These are phyloP conservation scores for Clistopyga incitator DNA, from an alignment of 2,888 invertebrate genomes.

Conservation along the genomic window DNA sequence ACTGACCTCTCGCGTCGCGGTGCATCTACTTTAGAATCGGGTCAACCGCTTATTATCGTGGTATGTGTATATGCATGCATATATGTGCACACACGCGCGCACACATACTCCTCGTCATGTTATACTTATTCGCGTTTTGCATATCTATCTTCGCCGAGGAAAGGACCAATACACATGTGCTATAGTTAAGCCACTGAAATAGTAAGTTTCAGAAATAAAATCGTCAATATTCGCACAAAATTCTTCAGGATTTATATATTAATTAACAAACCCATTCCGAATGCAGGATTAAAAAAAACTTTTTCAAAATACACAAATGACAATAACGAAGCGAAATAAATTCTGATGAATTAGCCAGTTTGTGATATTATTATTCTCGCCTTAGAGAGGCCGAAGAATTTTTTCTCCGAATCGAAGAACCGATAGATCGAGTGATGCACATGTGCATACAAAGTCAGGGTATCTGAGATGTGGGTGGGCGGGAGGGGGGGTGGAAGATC, in stretches of 20 bases:
- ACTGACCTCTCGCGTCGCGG: conserved; percentile 79
- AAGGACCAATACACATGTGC: conserved; percentile 16
- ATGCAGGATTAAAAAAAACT: too few species aligned
- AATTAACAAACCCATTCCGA: too few species aligned
- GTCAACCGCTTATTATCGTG: conserved; percentile 84
- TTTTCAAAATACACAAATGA: too few species aligned
- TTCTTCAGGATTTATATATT: too few species aligned
- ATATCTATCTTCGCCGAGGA: conserved; percentile 51
- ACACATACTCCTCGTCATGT: conserved; percentile 32
- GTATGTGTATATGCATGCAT: conserved; percentile 73
- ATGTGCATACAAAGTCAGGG: conserved; percentile 35
- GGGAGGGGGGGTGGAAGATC: conserved; percentile 67
- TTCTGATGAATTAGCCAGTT: too few species aligned
- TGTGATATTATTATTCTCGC: background rate
- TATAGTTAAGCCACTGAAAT: conserved; percentile 9
- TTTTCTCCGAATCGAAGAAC: conserved; percentile 22
- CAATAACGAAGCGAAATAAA: too few species aligned
- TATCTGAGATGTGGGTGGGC: background rate
- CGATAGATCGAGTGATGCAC: conserved; percentile 5
- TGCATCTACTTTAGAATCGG: conserved; percentile 84
- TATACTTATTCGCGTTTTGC: conserved; percentile 54
- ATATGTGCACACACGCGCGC: background rate
- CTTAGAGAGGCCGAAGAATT: background rate
- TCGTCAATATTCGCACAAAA: too few species aligned
- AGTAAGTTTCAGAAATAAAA: conserved; percentile 1